A percentile compares a stretch with the other conserved stretches of the same genome.
Conservation (phyloP, 1,140 invertebrate genomes). For the Neotoxoptera formosana region DNA sequence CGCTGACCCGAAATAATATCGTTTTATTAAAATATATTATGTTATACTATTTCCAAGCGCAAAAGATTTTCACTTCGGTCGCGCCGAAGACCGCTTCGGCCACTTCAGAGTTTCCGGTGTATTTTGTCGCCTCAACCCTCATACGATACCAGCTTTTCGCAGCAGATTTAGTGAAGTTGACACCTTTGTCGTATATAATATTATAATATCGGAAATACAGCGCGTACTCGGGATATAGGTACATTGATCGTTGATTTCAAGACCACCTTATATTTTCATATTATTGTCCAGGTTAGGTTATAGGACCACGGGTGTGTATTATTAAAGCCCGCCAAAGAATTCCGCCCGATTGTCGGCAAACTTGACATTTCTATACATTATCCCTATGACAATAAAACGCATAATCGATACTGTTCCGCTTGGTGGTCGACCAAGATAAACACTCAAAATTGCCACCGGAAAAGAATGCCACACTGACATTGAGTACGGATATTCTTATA, state of each 20-base stretch:
- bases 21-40: not conserved
- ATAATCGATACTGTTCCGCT: not conserved
- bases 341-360: slow-evolving; percentile 14
- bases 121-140: not conserved
- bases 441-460: slow-evolving; percentile 27
- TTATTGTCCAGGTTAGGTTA: not conserved
- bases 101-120: slow-evolving; percentile 10
- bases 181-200: not conserved
- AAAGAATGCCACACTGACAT: not conserved
- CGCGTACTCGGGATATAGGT: not conserved
- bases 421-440: slow-evolving; percentile 25
- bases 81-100: not conserved
- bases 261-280: not conserved
- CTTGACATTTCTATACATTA: not conserved
- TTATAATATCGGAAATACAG: not conserved
- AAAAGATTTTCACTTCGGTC: not conserved
- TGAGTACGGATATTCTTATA: not conserved
- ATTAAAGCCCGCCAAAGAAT: not conserved
- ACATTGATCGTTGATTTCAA: not conserved
- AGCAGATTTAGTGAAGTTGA: not conserved
- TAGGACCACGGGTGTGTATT: not conserved
- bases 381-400: not conserved
- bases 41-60: not conserved
- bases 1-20: not conserved
- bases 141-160: not conserved